These are phyloP conservation scores for Saccostrea cuccullata DNA, from an alignment of 1,140 invertebrate genomes.

Conservation along the genomic window DNA sequence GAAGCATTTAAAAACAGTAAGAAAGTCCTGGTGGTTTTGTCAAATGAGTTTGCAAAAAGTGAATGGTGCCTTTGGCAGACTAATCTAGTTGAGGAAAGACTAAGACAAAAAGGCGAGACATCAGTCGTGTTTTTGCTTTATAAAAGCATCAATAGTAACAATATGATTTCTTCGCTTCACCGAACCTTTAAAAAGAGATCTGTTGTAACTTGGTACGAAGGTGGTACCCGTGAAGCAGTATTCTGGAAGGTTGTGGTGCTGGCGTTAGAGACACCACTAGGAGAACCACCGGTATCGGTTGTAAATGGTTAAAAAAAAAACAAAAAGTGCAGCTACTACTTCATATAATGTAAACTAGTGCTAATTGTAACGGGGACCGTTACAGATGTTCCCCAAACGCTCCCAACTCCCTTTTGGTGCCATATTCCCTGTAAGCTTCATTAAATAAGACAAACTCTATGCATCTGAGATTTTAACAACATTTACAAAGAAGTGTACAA, in stretches of 20 bases:
- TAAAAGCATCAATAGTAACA: slow-evolving; percentile 7
- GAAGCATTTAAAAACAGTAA: slow-evolving; percentile 6
- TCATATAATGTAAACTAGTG: too few species aligned
- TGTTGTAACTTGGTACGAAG: neutral
- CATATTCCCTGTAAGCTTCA: too few species aligned
- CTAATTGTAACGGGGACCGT: too few species aligned
- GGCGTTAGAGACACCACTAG: slow-evolving; percentile 15
- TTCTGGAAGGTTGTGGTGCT: slow-evolving; percentile 43
- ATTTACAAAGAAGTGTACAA: too few species aligned
- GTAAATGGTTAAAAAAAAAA: too few species aligned
- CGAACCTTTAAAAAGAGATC: slow-evolving; percentile 10
- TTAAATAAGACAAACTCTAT: too few species aligned
- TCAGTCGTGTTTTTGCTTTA: slow-evolving; percentile 17
- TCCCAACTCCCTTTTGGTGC: too few species aligned
- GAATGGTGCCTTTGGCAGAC: slow-evolving; percentile 47
- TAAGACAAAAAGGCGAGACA: neutral
- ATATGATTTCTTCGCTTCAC: slow-evolving; percentile 29
- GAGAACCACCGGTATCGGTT: slow-evolving; percentile 39
- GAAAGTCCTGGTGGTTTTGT: slow-evolving; percentile 39
- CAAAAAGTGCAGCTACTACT: too few species aligned
- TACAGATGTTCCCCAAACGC: too few species aligned
- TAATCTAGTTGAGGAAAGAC: slow-evolving; percentile 28
- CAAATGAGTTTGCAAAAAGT: slow-evolving; percentile 44
- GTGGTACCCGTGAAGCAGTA: slow-evolving; percentile 9
- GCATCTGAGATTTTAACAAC: too few species aligned